Base-by-base conservation (phyloP, 2,888 invertebrate genomes). In the Microplitis manilae region DNA sequence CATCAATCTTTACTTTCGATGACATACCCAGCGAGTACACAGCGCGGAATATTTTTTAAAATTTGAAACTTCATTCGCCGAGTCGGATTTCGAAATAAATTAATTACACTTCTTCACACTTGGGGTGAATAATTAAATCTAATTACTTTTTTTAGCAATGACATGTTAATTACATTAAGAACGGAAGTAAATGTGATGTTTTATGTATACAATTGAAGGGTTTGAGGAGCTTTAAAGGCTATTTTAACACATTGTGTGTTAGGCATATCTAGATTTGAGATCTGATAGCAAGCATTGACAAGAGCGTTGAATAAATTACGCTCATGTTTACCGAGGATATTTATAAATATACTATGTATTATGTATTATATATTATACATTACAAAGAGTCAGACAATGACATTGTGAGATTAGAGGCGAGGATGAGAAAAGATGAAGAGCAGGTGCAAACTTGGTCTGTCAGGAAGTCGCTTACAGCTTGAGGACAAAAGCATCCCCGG, bases 371-470 rank as follows among this genome's bases (percentile, higher is more conserved):
- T 79, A 80, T 86, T 87, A 87, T 88, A 88, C 87, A 87, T 88
- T 86, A 85, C 81, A 79, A 73, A 68, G 79, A 82, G 81, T 68
- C 81, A 81, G 82, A 79, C 73, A 77, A 80, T 79, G 79, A 80
- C 81, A 84, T 84, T 85, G 50, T 50, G 85, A 85, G 84, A 84
- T 83, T 86, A 84, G 83, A 79, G n/a, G 7, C 13, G 40, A 77
- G 76, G 75, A 60, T 73, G 75, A 77, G 67, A 75, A 68, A 59
- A 72, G 74, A 75, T 74, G 41, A 70, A 40, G 60, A 74, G 67
- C 89, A 90, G 89, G 89, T 90, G 89, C 88, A 89, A 90, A 90
- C 87, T 88, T 88, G 87, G 87, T 84, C 88, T 89, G 89, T 89
- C 89, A 89, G 87, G 89, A 89, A 89, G 90, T 90, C 89, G 89